phyloP scores from a whole-genome alignment of 2,797 vertebrate genomes.

The Momotus momota region DNA sequence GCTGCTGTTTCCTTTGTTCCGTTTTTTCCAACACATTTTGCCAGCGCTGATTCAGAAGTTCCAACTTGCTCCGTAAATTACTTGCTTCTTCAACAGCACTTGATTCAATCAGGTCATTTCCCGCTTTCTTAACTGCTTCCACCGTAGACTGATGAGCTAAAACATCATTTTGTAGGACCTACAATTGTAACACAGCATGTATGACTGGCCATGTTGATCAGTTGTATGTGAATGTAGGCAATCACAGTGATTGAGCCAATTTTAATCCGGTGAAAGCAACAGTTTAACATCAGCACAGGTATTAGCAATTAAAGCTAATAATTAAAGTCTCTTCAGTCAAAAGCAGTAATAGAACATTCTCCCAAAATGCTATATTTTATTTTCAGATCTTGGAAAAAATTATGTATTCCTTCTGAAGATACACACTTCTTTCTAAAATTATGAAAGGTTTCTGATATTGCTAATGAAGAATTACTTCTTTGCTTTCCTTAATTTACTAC shows the following conservation, averaged over 20 bases:
- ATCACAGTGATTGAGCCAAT: not conserved
- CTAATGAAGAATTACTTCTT: not conserved
- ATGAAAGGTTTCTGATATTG: not conserved
- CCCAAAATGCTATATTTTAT: not conserved
- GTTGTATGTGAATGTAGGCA: not conserved
- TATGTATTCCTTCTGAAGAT: not conserved
- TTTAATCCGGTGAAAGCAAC: not conserved
- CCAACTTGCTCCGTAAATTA: slow-evolving; percentile 89
- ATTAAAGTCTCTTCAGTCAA: not conserved
- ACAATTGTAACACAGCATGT: slow-evolving; percentile 17
- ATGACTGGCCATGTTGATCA: not conserved
- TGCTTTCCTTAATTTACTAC: not conserved
- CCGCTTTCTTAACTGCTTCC: slow-evolving; percentile 94
- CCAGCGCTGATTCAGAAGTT: slow-evolving; percentile 93
- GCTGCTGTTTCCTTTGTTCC: slow-evolving; percentile 89
- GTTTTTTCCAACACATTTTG: slow-evolving; percentile 91
- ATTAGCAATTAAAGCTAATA: not conserved
- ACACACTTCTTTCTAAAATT: not conserved
- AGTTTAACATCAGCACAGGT: not conserved
- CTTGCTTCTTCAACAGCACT: slow-evolving; percentile 96
- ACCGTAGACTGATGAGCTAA: slow-evolving; percentile 94
- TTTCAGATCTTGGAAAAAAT: not conserved
- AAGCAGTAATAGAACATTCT: not conserved
- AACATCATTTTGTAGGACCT: slow-evolving; percentile 97
- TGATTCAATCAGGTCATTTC: slow-evolving; percentile 90